These are phyloP conservation scores for Leptestheria dahalacensis DNA, from an alignment of 1,140 invertebrate species.

Conservation along the genomic window DNA sequence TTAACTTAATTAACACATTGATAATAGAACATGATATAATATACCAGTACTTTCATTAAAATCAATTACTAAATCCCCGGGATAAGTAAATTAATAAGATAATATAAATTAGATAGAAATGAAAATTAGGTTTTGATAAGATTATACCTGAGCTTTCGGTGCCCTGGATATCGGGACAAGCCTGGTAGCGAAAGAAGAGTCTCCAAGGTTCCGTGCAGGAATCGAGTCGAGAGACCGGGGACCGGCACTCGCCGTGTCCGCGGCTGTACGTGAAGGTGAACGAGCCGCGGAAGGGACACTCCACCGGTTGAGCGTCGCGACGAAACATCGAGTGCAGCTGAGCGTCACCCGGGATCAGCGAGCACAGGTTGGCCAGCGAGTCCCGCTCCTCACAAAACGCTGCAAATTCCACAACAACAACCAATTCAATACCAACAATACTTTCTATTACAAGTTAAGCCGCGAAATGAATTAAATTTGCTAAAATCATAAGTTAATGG, in stretches of 20 bases:
- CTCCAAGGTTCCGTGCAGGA: slow-evolving; percentile 65
- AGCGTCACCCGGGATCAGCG: slow-evolving; percentile 71
- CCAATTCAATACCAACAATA: too few relatives aligned
- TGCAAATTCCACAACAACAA: slow-evolving; percentile 26
- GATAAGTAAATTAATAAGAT: slow-evolving; percentile 6
- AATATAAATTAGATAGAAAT: neutral
- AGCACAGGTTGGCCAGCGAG: slow-evolving; percentile 57
- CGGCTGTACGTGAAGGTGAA: slow-evolving; percentile 71
- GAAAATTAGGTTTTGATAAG: neutral
- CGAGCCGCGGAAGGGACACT: slow-evolving; percentile 59
- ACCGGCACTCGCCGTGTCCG: slow-evolving; percentile 56
- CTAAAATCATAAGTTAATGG: too few relatives aligned
- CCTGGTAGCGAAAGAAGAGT: slow-evolving; percentile 71
- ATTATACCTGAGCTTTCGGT: slow-evolving; percentile 39
- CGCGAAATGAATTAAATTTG: too few relatives aligned
- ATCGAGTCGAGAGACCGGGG: slow-evolving; percentile 58
- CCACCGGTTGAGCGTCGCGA: slow-evolving; percentile 57
- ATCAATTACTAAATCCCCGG: too few relatives aligned
- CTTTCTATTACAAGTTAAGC: too few relatives aligned
- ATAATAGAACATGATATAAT: too few relatives aligned
- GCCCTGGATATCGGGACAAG: slow-evolving; percentile 71
- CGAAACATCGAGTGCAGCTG: slow-evolving; percentile 75
- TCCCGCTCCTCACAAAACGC: slow-evolving; percentile 61
- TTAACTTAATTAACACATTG: too few relatives aligned
- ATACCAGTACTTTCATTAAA: too few relatives aligned